Evolutionary conservation across 1,140 invertebrate species (phyloP), one percentile per base, ranked within the genome.

Genomic region (Camponotus floridanus): DNA sequence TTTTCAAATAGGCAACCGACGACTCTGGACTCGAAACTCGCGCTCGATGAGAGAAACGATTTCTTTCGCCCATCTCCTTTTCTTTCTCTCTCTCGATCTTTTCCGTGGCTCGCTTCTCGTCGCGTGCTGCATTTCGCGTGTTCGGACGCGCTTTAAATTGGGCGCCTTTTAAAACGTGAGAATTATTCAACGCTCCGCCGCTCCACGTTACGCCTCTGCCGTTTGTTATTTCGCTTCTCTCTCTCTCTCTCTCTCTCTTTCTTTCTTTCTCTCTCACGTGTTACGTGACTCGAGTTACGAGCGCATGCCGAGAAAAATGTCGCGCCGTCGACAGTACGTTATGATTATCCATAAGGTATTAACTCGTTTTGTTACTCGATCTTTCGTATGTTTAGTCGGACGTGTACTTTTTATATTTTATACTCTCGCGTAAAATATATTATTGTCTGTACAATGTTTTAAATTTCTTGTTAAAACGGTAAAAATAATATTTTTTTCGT

Each of bases 281-380:
- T 86, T 86, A 86, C 85, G 78, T 86, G 85, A 80, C 55, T 45
- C 78, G 85, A 74, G 62, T 86, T 83, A 65, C 79, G 57, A 81
- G 67, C 18, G 61, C 36, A 48, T n/a, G 26, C 55, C 15, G 39
- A 81, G 78, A 81, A 81, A 81, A 81, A 81, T 81, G 79, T 83
- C 79, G 68, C 79, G 39, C 55, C 68, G 68, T 61, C 79, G 79
- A 81, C 79, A 57, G 68, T 83, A 74, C 79, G 48, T 83, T 83
- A 73, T 48, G 68, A 83, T 83, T 83, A 83, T 83, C 79, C 61
- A 33, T 83, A 74, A 81, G 51, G 55, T 83, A 73, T 83, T 73
- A 83, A 74, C 55, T 83, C 68, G 68, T 70, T 48, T 36, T 2
- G 31, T 26, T n/a, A 15, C 31, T 42, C 42, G 48, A 61, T 83